Percentiles rank a stretch among this genome's conserved stretches.
These are phyloP conservation scores for Monopis laevigella DNA, from an alignment of 2,888 invertebrate species.

Conservation along the genomic window DNA sequence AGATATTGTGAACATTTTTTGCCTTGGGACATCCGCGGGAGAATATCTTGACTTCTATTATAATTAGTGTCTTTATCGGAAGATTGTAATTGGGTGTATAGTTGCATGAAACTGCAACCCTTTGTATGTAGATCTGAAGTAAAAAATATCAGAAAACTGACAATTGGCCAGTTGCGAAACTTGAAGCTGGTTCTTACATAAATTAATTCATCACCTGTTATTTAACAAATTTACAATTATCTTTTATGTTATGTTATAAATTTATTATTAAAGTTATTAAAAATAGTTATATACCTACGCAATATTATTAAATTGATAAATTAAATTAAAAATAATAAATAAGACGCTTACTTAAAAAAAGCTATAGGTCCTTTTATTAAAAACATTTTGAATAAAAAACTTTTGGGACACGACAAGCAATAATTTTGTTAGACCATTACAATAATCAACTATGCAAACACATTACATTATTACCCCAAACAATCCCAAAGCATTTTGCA, in stretches of 20 bases:
- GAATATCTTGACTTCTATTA: conserved; percentile 38
- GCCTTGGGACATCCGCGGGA: conserved; percentile 29
- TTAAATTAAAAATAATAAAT: too few species aligned
- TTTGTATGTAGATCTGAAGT: conserved; percentile 4
- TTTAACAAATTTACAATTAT: conserved; percentile 29
- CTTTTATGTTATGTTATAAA: too few species aligned
- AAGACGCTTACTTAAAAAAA: too few species aligned
- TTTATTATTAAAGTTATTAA: too few species aligned
- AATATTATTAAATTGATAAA: too few species aligned
- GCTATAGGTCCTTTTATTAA: too few species aligned
- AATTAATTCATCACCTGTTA: too few species aligned
- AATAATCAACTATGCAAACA: conserved; percentile 9
- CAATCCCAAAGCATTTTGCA: conserved; percentile 37
- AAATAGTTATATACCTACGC: too few species aligned
- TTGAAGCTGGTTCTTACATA: neutral
- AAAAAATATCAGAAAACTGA: neutral
- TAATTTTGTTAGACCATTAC: conserved; percentile 22
- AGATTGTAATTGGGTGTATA: conserved; percentile 42
- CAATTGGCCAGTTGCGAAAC: neutral
- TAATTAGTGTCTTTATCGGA: conserved; percentile 51
- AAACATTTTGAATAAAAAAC: too few species aligned
- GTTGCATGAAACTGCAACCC: conserved; percentile 17
- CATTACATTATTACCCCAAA: conserved; percentile 1
- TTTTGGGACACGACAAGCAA: conserved; percentile 39
- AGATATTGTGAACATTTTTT: conserved; percentile 43